Evolutionary conservation across 2,797 vertebrate species (phyloP), one percentile per base, ranked within the genome.

Genomic region (Coccyzus lansbergi): DNA sequence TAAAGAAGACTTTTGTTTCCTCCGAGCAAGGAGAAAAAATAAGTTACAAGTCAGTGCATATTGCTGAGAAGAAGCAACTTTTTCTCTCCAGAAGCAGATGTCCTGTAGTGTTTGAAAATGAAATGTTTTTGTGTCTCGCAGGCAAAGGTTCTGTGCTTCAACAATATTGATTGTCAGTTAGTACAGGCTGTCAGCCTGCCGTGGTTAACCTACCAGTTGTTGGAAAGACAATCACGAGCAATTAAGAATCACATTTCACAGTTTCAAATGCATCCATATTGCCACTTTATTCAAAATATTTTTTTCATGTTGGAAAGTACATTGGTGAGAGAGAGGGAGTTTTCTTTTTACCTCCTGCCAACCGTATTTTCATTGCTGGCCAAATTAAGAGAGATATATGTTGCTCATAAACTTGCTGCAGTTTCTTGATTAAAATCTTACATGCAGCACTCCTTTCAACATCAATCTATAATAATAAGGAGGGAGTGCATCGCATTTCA

Each of bases 1-100:
- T 93, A 96, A 94, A 96, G 93, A 95, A 88, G 94, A 96, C 96
- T 95, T 96, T 96, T 96, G 95, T 96, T 96, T 96, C 90, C 93
- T 95, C 78, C 0, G 7, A 96, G 92, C 95, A 94, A 93, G 78
- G 75, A 95, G 86, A 88, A 95, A 86, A 94, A 95, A 83, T 60
- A 96, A 96, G 96, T 94, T 96, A 95, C 92, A 94, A 96, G 92
- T 87, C 33, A 12, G 93, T 92, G 83, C 88, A 93, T 86, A 96
- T 94, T 96, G 93, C 92, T 4, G 59, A 85, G 90, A 71, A 94
- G 94, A 51, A 93, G 86, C 82, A 95, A 96, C 95, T 95, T 95
- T 92, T 96, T 87, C 92, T 95, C 78, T 94, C 86, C 53, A 94
- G 95, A 94, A 96, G 88, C 96, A 96, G 96, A 96, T 96, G 95